Evolutionary conservation across 2,888 invertebrate genomes (phyloP), one percentile per base, ranked within the genome.

Genomic region (Drosophila lutescens): DNA sequence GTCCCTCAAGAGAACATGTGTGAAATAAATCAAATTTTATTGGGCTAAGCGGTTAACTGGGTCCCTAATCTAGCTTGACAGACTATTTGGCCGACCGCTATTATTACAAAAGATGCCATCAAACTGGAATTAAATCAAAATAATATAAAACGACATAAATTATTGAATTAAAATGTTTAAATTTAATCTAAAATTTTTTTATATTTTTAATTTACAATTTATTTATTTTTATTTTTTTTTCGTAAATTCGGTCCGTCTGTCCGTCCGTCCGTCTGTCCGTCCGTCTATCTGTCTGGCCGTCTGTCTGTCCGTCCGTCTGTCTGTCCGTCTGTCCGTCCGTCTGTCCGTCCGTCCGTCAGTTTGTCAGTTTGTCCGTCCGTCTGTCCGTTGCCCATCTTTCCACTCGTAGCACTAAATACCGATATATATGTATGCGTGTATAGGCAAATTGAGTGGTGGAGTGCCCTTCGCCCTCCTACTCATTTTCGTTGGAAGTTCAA

Each of bases 401-500:
- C 43, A 20, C 2, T 30, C 12, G 5, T 2, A 10, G 17, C 15
- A 12, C n/a, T 10, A 34, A 12, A 9, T 2, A 15, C 3, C 5
- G 8, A 17, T 17, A 41, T 17, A 1, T 17, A 17, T 17, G 12
- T 41, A 41, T 17, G 1, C 12, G 26, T 26, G 26, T 26, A 20
- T 50, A 68, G 49, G 49, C 50, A 70, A 61, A 73, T 43, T 40
- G 58, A 62, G 50, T 46, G 44, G 47, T 26, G 53, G 60, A 32
- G 38, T 44, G 55, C 26, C 41, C 47, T 36, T 41, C 26, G 23
- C n/a, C 10, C 13, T 9, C 53, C 40, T 23, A 13, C 23, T 20
- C 17, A 32, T 9, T 41, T 32, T 20, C 20, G 32, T 9, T 41
- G 40, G 62, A 80, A 79, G 83, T 83, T 79, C 80, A 79, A 79